These are phyloP conservation scores for Hybos culiciformis DNA, from an alignment of 2,888 invertebrate genomes.

Conservation along the genomic window DNA sequence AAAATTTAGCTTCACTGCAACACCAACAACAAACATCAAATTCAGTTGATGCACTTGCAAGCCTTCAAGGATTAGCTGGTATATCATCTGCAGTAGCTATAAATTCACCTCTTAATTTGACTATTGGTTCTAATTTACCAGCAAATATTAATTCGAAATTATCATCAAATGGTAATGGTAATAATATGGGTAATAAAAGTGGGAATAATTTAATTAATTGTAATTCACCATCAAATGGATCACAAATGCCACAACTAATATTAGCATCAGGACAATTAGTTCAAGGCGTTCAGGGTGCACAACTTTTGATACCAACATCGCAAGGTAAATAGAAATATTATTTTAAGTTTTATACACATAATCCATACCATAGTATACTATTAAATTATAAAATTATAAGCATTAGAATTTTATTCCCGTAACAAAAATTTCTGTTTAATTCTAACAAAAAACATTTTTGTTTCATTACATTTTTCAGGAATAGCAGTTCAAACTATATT, in stretches of 20 bases:
- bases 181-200: slow-evolving; percentile 36
- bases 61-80: slow-evolving; percentile 43
- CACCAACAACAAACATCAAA: slow-evolving; percentile 39
- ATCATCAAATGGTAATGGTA: slow-evolving; percentile 17
- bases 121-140: slow-evolving; percentile 43
- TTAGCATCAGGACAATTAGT: slow-evolving; percentile 83
- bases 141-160: slow-evolving; percentile 23
- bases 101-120: slow-evolving; percentile 72
- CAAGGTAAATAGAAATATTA: slow-evolving; percentile 49
- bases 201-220: slow-evolving; percentile 16
- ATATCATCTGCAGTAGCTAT: slow-evolving; percentile 43
- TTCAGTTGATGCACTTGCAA: slow-evolving; percentile 47
- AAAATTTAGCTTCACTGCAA: slow-evolving; percentile 61
- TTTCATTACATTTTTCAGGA: slow-evolving; percentile 42
- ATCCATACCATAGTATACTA: background rate
- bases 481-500: slow-evolving; percentile 91
- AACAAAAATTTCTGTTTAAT: background rate
- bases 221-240: slow-evolving; percentile 27
- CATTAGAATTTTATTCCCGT: background rate
- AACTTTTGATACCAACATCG: slow-evolving; percentile 87
- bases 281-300: slow-evolving; percentile 86
- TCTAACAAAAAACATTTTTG: background rate
- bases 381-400: background rate
- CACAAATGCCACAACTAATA: slow-evolving; percentile 75
- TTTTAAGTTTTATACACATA: background rate